phyloP scores from a whole-genome alignment of 2,797 vertebrate species.

The Squalus acanthias region DNA sequence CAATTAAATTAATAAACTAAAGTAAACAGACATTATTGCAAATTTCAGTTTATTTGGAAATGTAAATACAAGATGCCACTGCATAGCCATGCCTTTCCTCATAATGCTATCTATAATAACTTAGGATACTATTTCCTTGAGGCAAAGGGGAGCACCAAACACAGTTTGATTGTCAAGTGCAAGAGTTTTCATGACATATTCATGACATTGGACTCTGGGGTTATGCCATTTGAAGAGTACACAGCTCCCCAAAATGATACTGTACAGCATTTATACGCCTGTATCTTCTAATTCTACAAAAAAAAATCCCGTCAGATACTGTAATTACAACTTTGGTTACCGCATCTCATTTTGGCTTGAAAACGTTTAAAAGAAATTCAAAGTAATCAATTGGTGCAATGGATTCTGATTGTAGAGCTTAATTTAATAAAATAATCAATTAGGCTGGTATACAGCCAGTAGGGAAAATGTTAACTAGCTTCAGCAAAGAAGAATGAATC shows the following conservation, averaged over 20 bases:
- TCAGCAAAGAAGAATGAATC: conserved; percentile 41
- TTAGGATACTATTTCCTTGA: neutral
- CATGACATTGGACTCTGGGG: neutral
- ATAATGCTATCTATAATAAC: neutral
- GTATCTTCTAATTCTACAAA: neutral
- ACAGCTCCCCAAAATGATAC: neutral
- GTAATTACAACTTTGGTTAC: neutral
- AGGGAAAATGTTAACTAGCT: conserved; percentile 41
- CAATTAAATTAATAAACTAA: too few relatives aligned
- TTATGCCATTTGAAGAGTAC: neutral
- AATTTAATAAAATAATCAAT: conserved; percentile 44
- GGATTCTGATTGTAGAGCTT: conserved; percentile 2
- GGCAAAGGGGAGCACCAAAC: neutral
- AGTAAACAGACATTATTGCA: neutral
- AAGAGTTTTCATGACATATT: neutral
- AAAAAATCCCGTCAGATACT: neutral
- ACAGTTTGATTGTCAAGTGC: neutral
- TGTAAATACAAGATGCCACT: neutral
- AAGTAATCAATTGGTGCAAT: neutral
- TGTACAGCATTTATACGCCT: neutral
- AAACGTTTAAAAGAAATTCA: neutral
- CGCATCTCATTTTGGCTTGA: neutral
- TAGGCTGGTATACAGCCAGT: conserved; percentile 44
- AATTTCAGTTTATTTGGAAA: neutral
- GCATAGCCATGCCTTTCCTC: neutral